phyloP scores from a whole-genome alignment of 1,140 invertebrate genomes.

The Euwallacea fornicatus region DNA sequence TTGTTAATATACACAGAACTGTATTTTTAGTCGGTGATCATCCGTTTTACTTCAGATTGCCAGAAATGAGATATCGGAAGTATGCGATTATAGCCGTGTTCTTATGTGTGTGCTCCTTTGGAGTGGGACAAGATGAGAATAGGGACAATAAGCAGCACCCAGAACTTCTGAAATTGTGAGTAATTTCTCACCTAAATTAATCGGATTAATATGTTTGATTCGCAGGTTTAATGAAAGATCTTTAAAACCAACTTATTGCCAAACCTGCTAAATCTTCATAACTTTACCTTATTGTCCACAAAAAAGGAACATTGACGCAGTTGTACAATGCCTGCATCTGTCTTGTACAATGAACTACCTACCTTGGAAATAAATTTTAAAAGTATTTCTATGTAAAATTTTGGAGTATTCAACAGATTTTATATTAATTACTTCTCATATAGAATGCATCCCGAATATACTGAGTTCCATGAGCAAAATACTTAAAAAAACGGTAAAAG shows the following conservation, averaged over 20 bases:
- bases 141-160: conserved; percentile 45
- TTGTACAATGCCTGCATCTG: too few species aligned
- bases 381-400: too few species aligned
- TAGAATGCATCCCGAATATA: too few species aligned
- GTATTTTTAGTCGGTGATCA: background rate
- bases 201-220: background rate
- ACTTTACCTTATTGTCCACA: too few species aligned
- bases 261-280: too few species aligned
- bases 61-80: conserved; percentile 30
- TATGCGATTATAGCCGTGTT: conserved; percentile 32
- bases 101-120: conserved; percentile 34
- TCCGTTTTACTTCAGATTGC: background rate
- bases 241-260: background rate
- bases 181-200: background rate
- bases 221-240: background rate
- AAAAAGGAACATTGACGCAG: too few species aligned
- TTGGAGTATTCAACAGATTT: too few species aligned
- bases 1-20: background rate
- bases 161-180: conserved; percentile 47
- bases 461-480: too few species aligned
- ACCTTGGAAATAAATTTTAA: too few species aligned
- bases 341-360: too few species aligned
- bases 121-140: conserved; percentile 35
- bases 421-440: too few species aligned
- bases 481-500: too few species aligned